phyloP scores from a whole-genome alignment of 2,113 vertebrate species.

The Paralichthys olivaceus region DNA sequence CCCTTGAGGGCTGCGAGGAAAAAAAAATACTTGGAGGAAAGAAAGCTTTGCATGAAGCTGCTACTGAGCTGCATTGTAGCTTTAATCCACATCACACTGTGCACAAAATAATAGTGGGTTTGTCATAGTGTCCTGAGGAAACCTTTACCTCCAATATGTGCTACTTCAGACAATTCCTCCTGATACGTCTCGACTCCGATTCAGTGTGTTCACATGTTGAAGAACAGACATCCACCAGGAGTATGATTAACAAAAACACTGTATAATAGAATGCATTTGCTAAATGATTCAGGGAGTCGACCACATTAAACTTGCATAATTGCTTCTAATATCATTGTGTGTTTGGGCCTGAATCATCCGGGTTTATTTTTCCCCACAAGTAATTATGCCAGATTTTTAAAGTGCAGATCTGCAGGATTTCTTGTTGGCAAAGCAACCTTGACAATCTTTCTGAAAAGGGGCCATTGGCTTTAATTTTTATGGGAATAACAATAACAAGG shows the following conservation, averaged over 20 bases:
- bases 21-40: conserved; percentile 15
- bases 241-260: background rate
- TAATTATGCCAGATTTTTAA: background rate
- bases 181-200: background rate
- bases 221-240: no score
- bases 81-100: conserved; percentile 4
- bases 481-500: background rate
- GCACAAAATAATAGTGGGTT: background rate
- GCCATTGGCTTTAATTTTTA: background rate
- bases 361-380: background rate
- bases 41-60: conserved; percentile 23
- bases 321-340: background rate
- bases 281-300: background rate
- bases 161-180: background rate
- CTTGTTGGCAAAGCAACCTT: background rate
- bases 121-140: background rate
- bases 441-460: no score
- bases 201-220: background rate
- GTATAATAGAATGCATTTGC: background rate
- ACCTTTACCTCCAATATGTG: background rate
- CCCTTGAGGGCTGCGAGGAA: conserved; percentile 17
- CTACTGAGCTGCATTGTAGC: conserved; percentile 10
- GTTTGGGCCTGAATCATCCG: background rate
- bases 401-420: background rate
- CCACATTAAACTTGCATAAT: background rate